phyloP scores from a whole-genome alignment of 2,888 invertebrate genomes.

The Bugulina stolonifera region DNA sequence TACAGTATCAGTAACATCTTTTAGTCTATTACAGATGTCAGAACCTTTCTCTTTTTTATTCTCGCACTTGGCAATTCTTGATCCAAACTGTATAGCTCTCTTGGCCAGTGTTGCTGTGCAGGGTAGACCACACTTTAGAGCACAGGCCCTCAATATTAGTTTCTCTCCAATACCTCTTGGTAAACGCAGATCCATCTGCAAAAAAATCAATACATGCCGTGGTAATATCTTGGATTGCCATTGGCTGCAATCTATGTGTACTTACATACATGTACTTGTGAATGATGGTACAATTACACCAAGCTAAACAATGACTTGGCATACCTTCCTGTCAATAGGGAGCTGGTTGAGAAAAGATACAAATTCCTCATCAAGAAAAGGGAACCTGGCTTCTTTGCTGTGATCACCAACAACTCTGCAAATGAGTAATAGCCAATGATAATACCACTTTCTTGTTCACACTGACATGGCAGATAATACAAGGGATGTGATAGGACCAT shows the following conservation, averaged over 20 bases:
- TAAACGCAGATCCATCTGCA: conserved; percentile 39
- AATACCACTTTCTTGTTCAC: too few species aligned
- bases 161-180: conserved; percentile 84
- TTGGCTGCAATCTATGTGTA: too few species aligned
- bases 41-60: conserved; percentile 81
- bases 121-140: conserved; percentile 47
- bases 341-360: conserved; percentile 56
- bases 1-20: too few species aligned
- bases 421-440: too few species aligned
- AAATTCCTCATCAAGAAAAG: conserved; percentile 61
- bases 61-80: conserved; percentile 72
- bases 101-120: conserved; percentile 67
- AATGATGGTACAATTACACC: not conserved
- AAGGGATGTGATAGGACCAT: too few species aligned
- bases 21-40: conserved; percentile 60
- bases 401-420: conserved; percentile 78
- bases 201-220: not conserved
- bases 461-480: too few species aligned
- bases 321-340: conserved; percentile 55
- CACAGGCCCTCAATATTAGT: conserved; percentile 65
- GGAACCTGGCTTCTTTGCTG: conserved; percentile 66
- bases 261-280: not conserved
- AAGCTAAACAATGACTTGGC: not conserved
- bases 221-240: too few species aligned
- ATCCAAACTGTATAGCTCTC: conserved; percentile 93